These are phyloP conservation scores for Dicerorhinus sumatrensis DNA, from an alignment of 2,113 vertebrate genomes.

Conservation along the genomic window DNA sequence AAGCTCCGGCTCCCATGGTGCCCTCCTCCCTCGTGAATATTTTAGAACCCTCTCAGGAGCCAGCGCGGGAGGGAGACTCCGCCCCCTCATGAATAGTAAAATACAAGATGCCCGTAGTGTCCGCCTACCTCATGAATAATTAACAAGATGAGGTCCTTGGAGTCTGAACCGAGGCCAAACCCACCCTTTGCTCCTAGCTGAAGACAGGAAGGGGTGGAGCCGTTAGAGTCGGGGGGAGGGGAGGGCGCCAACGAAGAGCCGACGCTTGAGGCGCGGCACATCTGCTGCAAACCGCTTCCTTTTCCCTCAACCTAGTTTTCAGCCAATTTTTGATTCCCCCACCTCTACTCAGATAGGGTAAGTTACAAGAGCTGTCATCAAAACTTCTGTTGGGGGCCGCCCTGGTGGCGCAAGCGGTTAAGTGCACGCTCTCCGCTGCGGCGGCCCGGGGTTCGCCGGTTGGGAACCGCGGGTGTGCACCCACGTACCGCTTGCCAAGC, in stretches of 20 bases:
- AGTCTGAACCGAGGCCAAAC: accelerated
- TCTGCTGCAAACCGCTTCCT: background rate
- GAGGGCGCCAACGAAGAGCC: background rate
- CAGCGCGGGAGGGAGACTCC: background rate
- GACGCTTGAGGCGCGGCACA: accelerated
- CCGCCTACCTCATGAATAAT: background rate
- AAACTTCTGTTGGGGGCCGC: background rate
- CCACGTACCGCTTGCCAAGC: too few relatives aligned
- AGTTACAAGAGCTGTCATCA: background rate
- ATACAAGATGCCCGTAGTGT: accelerated
- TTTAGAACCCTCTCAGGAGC: background rate
- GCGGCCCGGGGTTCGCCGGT: too few relatives aligned
- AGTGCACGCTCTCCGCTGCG: too few relatives aligned
- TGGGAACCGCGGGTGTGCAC: too few relatives aligned
- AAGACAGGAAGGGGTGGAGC: background rate
- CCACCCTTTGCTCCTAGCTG: too few relatives aligned
- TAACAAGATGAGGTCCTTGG: accelerated
- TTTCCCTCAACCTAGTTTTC: background rate
- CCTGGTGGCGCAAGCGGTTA: too few relatives aligned
- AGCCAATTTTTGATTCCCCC: background rate
- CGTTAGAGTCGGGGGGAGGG: background rate
- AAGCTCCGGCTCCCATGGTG: accelerated
- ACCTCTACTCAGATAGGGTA: background rate
- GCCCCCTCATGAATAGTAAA: background rate
- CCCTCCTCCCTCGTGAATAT: background rate